A percentile compares a stretch with the other conserved stretches of the same genome.
Evolutionary conservation across 1,140 invertebrate genomes (phyloP).

Genomic region (Formica selysi): DNA sequence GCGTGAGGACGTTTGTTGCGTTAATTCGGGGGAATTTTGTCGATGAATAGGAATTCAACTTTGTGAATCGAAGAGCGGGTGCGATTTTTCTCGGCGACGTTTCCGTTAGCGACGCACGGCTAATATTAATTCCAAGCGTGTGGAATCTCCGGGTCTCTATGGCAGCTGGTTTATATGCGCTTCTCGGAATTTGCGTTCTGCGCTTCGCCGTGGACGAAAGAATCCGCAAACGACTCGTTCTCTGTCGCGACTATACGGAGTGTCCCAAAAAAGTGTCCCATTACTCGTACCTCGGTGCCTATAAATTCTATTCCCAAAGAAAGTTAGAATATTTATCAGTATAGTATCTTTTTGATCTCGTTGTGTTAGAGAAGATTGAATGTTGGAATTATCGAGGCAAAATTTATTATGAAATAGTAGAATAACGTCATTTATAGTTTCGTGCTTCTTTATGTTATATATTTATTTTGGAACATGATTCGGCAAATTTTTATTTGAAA

Average conservation of each 20-base stretch:
- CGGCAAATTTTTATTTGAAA: not conserved
- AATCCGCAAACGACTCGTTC: constrained; percentile 67
- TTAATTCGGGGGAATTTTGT: constrained; percentile 2
- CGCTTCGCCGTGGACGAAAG: constrained; percentile 62
- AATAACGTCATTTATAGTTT: not conserved
- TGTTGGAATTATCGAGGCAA: not conserved
- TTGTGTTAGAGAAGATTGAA: not conserved
- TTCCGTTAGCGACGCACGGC: constrained; percentile 66
- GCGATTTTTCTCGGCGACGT: constrained; percentile 53
- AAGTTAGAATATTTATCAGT: not conserved
- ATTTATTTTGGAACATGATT: not conserved
- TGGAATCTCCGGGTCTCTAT: constrained; percentile 72
- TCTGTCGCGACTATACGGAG: constrained; percentile 38
- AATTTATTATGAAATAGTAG: not conserved
- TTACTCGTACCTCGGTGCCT: constrained; percentile 28
- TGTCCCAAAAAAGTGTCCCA: constrained; percentile 44
- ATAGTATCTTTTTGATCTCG: not conserved
- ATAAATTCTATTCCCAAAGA: not conserved
- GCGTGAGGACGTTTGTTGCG: not conserved
- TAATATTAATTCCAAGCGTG: constrained; percentile 75
- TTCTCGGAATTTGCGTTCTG: constrained; percentile 73
- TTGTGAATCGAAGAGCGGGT: constrained; percentile 20
- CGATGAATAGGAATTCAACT: constrained; percentile 5
- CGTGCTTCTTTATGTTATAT: not conserved
- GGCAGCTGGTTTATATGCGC: constrained; percentile 73